Base-by-base conservation (phyloP, 2,797 vertebrate species). In the Bradypodion pumilum region DNA sequence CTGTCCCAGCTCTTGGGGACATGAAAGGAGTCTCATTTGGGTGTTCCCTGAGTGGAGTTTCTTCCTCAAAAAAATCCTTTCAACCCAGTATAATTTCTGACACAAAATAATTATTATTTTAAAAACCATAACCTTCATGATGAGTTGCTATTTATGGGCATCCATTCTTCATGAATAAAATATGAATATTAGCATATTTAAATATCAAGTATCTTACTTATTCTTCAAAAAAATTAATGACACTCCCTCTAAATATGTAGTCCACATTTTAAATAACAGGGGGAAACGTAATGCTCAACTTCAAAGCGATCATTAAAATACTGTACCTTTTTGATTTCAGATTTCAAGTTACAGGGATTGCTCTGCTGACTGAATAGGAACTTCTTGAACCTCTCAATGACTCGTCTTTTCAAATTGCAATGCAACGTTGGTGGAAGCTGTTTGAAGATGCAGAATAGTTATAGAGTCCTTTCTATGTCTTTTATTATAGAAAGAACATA, bases 331-430 rank as follows among this genome's bases (percentile, higher is more conserved):
- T 97, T 97, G 81, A 98, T 97, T 95, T 98, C 97, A 90, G 94
- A 94, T 89, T 98, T 99, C 89, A 98, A 93, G 89, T 95, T 94
- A 94, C 93, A 96, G 0, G 97, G 96, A 86, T 97, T 97, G 65
- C 96, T 98, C 80, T 96, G 96, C 9, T 89, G 87, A 80, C 96
- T 95, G 94, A 99, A 99, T 37, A 99, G 95, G n/a, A 96, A 97
- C 92, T 98, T 98, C 93, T 98, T 99, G 91, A 98, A 98, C 89
- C 96, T 96, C 78, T 97, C 97, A 46, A 97, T 80, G 4, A 96
- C 87, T 77, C 97, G 96, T 63, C 97, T 96, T 92, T 97, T 97
- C 89, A 96, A 88, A 93, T 93, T 95, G 91, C 96, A 95, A 65
- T 96, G 95, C 56, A 96, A 93, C 90, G 96, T 92, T 19, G 97